A percentile compares a stretch with the other conserved stretches of the same genome.
These are phyloP conservation scores for Ypsolopha scabrella DNA, from an alignment of 2,888 invertebrate species.

Conservation along the genomic window DNA sequence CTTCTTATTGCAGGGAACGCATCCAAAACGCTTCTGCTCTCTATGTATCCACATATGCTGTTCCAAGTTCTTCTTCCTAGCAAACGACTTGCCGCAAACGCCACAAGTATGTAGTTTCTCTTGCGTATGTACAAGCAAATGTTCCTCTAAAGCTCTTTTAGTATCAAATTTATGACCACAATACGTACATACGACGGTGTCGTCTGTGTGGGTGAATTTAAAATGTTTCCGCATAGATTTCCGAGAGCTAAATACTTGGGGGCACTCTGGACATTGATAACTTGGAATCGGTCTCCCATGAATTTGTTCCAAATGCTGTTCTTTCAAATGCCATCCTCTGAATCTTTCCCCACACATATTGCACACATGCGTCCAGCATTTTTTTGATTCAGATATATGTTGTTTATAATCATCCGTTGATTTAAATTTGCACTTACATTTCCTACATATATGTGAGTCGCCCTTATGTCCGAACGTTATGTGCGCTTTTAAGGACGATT, in stretches of 20 bases:
- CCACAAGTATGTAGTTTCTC: conserved; percentile 23
- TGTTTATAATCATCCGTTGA: conserved; percentile 1
- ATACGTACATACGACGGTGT: conserved; percentile 4
- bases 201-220: conserved; percentile 6
- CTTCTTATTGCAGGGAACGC: conserved; percentile 25
- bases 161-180: conserved; percentile 19
- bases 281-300: conserved; percentile 2
- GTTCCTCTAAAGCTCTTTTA: conserved; percentile 18
- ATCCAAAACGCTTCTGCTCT: conserved; percentile 19
- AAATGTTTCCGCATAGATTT: conserved; percentile 5
- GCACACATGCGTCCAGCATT: conserved; percentile 4
- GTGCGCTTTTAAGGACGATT: conserved; percentile 18
- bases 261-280: conserved; percentile 6
- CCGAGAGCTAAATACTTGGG: background rate
- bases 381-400: conserved; percentile 4
- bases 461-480: conserved; percentile 8
- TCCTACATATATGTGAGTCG: conserved; percentile 10
- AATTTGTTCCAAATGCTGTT: conserved; percentile 3
- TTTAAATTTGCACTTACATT: conserved; percentile 8
- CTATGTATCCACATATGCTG: conserved; percentile 36
- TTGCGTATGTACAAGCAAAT: conserved; percentile 24
- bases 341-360: conserved; percentile 6
- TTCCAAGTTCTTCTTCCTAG: conserved; percentile 21
- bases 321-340: conserved; percentile 4
- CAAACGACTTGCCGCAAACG: conserved; percentile 29